A percentile compares a stretch with the other conserved stretches of the same genome.
Evolutionary conservation across 2,888 invertebrate species (phyloP).

Genomic region (Globia sparganii): DNA sequence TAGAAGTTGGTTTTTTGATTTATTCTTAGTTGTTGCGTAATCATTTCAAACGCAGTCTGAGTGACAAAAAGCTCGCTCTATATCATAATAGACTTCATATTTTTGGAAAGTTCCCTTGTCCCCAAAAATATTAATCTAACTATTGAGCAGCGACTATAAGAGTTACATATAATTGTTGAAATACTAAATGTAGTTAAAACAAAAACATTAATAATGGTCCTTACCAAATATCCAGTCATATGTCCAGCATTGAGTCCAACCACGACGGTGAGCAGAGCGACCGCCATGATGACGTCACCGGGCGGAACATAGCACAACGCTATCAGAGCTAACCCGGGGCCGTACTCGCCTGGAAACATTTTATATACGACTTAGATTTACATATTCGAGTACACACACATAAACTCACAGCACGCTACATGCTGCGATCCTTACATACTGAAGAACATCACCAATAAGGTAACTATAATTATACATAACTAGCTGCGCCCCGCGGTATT

Average conservation of each 20-base stretch:
- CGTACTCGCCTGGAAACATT: slow-evolving; percentile 88
- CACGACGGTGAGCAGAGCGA: slow-evolving; percentile 92
- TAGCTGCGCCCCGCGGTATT: too few relatives aligned
- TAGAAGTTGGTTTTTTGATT: not conserved
- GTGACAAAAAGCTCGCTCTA: too few relatives aligned
- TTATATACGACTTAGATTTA: not conserved
- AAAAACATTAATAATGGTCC: not conserved
- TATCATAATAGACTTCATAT: not conserved
- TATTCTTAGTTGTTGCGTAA: not conserved
- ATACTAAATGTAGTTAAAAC: not conserved
- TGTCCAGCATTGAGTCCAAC: slow-evolving; percentile 94
- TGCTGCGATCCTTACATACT: not conserved
- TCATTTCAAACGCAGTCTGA: too few relatives aligned
- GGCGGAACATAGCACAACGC: slow-evolving; percentile 89
- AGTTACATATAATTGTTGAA: not conserved
- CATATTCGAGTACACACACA: not conserved
- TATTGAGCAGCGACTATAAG: not conserved
- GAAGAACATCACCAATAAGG: not conserved
- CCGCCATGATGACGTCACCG: slow-evolving; percentile 89
- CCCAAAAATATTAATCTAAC: not conserved
- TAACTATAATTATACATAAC: not conserved
- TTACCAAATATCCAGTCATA: slow-evolving; percentile 92
- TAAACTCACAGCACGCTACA: not conserved
- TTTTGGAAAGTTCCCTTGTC: not conserved
- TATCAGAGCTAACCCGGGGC: slow-evolving; percentile 92